Percentiles rank a stretch among this genome's conserved stretches.
phyloP scores from a whole-genome alignment of 1,140 invertebrate genomes.

The Megalonaias nervosa region DNA sequence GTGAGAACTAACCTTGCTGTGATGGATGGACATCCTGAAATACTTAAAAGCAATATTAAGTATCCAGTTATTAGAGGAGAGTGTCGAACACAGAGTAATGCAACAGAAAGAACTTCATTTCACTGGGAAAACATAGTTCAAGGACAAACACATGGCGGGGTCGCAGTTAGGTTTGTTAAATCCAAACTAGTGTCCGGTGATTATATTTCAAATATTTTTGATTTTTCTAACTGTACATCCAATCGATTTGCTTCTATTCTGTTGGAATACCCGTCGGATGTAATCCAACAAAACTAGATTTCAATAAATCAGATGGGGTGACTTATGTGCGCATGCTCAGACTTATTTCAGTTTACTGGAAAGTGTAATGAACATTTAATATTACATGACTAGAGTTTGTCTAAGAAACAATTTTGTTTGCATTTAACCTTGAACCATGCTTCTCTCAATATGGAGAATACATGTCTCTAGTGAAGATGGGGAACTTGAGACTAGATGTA shows the following conservation, averaged over 20 bases:
- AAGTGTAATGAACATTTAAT: slow-evolving; percentile 18
- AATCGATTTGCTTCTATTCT: slow-evolving; percentile 23
- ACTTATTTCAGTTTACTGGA: slow-evolving; percentile 19
- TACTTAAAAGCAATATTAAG: background rate
- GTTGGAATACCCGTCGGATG: slow-evolving; percentile 22
- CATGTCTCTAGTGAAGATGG: slow-evolving; percentile 17
- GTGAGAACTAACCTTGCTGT: background rate
- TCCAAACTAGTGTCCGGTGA: slow-evolving; percentile 29
- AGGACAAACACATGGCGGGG: background rate
- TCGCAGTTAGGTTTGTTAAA: slow-evolving; percentile 4
- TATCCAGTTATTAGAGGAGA: slow-evolving; percentile 1
- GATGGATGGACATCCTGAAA: background rate
- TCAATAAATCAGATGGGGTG: slow-evolving; percentile 26
- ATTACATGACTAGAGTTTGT: background rate
- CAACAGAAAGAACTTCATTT: slow-evolving; percentile 1
- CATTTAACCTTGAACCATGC: slow-evolving; percentile 14
- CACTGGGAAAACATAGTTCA: slow-evolving; percentile 12
- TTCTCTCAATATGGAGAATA: slow-evolving; percentile 24
- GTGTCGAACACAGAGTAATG: slow-evolving; percentile 2
- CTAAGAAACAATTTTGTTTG: slow-evolving; percentile 10
- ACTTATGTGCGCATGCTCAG: slow-evolving; percentile 24
- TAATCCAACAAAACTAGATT: slow-evolving; percentile 29
- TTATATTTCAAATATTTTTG: slow-evolving; percentile 33
- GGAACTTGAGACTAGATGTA: slow-evolving; percentile 18
- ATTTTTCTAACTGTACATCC: slow-evolving; percentile 22